Conservation (phyloP, 2,113 vertebrate genomes). For the Ia io region DNA sequence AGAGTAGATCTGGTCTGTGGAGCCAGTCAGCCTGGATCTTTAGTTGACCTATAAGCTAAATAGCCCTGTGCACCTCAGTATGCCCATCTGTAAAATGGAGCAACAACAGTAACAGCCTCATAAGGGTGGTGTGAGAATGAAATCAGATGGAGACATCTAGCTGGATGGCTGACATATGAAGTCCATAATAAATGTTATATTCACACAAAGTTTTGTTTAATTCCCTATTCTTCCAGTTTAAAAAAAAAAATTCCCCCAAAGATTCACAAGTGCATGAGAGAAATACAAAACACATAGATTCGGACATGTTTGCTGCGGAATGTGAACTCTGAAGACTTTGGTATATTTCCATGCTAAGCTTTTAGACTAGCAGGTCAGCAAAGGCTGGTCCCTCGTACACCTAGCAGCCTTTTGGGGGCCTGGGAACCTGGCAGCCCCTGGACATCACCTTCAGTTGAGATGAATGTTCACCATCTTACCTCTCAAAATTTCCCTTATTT, state of each 20-base stretch:
- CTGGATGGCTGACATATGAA: not conserved
- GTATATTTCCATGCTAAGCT: not conserved
- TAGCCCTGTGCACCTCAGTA: not conserved
- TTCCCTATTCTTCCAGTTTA: not conserved
- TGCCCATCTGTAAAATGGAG: not conserved
- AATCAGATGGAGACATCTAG: too few relatives aligned
- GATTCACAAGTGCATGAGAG: not conserved
- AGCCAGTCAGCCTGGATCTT: rapidly evolving
- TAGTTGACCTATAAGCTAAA: not conserved
- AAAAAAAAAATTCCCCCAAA: not conserved
- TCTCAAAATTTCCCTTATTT: not conserved
- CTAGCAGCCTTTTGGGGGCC: not conserved
- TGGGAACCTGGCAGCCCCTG: not conserved
- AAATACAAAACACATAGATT: not conserved
- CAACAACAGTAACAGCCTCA: not conserved
- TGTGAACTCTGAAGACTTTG: not conserved
- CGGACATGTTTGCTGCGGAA: not conserved
- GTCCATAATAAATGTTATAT: not conserved
- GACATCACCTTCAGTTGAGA: not conserved
- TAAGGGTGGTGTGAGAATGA: not conserved
- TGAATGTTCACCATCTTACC: not conserved
- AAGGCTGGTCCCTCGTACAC: rapidly evolving
- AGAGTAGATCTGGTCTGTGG: not conserved
- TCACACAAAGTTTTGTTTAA: not conserved
- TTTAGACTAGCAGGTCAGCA: not conserved